Base-by-base conservation (phyloP, 2,797 vertebrate species). In the Malurus leucopterus region DNA sequence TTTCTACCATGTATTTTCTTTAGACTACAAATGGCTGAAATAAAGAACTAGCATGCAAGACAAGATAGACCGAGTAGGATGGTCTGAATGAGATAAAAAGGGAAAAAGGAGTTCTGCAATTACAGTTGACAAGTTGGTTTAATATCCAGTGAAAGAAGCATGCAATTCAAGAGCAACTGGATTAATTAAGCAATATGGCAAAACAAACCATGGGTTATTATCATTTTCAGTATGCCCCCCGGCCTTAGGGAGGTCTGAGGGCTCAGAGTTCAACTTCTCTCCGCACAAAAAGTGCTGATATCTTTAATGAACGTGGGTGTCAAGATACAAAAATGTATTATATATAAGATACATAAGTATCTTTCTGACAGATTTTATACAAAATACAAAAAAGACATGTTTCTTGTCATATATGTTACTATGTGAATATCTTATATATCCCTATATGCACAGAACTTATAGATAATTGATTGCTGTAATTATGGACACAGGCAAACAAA, bases 61-160 rank as follows among this genome's bases (percentile, higher is more conserved):
- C 67, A 87, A 89, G 18, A 77, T 34, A 75, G 32, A 87, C 57
- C 90, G 58, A 64, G 61, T 57, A 49, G 43, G 76, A 80, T 61
- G 30, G 50, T 54, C 50, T 83, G 64, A 73, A 77, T 4, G 51
- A 85, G 68, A 93, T 29, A 88, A 89, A 86, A 84, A 88, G 23
- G 58, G 59, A 76, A 87, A 74, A 80, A 91, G 75, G 38, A 86
- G 40, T 38, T 90, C 70, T 67, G 50, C 82, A 91, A 95, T 94
- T 94, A 93, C 80, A 22, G 89, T 88, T 96, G 97, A 97, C 92
- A 95, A 96, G 95, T 96, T 97, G 96, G 91, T 96, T 97, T 97
- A 97, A 96, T 96, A 97, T 95, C 93, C 61, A 92, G 75, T 84
- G 80, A 89, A 87, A 93, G 57, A 95, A 84, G 73, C 93, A 87